Evolutionary conservation across 2,113 vertebrate species (phyloP).

Genomic region (Pampusana beccarii): DNA sequence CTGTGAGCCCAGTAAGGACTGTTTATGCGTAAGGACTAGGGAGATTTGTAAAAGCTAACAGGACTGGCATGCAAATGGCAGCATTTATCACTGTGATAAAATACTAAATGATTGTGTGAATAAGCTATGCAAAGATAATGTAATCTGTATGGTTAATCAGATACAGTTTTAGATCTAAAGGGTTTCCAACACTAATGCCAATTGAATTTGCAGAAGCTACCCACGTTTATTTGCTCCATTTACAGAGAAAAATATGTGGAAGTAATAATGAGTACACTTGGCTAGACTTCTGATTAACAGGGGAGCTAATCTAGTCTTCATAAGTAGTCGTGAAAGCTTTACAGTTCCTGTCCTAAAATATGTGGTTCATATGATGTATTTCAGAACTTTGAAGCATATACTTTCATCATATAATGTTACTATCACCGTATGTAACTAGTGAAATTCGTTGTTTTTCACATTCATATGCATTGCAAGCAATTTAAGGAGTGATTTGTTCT

Average conservation of each 20-base stretch:
- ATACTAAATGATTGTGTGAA: background rate
- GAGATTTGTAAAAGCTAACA: background rate
- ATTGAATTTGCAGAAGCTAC: background rate
- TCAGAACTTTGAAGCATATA: background rate
- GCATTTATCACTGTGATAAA: background rate
- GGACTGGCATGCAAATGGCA: background rate
- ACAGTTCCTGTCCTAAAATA: constrained; percentile 1
- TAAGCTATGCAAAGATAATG: background rate
- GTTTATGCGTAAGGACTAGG: background rate
- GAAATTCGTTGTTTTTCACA: background rate
- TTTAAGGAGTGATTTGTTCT: background rate
- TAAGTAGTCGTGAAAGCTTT: background rate
- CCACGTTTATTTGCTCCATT: background rate
- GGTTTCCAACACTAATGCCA: background rate
- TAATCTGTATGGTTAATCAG: background rate
- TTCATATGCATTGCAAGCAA: background rate
- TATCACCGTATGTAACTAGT: background rate
- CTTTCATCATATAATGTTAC: background rate
- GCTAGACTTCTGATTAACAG: background rate
- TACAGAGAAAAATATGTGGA: background rate
- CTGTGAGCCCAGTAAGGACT: background rate
- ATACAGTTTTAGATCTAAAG: background rate
- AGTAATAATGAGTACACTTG: background rate
- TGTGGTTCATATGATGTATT: background rate
- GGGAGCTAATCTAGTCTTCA: background rate